Conservation (phyloP, 2,888 invertebrate species). For the Ichneumon xanthorius region DNA sequence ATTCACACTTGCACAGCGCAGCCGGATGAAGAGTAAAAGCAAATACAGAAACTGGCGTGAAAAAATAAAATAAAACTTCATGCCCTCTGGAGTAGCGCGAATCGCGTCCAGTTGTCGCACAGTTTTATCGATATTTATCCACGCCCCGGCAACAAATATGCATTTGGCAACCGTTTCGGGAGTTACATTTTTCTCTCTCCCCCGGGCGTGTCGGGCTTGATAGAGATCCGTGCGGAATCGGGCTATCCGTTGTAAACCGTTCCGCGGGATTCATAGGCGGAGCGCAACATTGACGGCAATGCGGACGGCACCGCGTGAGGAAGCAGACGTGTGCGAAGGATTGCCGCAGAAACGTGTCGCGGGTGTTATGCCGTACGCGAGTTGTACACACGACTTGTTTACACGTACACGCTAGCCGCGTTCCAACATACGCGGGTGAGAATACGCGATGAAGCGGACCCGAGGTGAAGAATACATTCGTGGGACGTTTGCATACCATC, state of each 20-base stretch:
- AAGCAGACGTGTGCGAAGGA: background rate
- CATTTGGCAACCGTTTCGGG: background rate
- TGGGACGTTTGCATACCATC: slow-evolving; percentile 1
- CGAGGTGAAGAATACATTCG: slow-evolving; percentile 46
- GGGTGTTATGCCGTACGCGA: slow-evolving; percentile 38
- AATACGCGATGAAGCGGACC: slow-evolving; percentile 44
- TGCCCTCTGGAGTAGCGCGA: slow-evolving; percentile 3
- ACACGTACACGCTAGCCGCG: slow-evolving; percentile 54
- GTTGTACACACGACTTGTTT: slow-evolving; percentile 47
- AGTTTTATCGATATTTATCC: background rate
- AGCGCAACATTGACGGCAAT: slow-evolving; percentile 42
- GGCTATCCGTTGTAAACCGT: background rate
- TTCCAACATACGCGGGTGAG: slow-evolving; percentile 33
- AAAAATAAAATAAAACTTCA: background rate
- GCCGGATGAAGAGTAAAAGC: background rate
- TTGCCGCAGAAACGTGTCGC: slow-evolving; percentile 46
- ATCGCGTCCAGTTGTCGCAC: background rate
- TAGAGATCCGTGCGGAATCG: background rate
- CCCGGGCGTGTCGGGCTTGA: background rate
- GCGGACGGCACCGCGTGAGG: slow-evolving; percentile 4
- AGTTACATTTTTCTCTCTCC: background rate
- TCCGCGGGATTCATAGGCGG: background rate
- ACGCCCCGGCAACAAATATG: background rate
- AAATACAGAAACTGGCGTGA: background rate
- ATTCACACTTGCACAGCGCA: background rate